Evolutionary conservation across 2,797 vertebrate genomes (phyloP).

Genomic region (Argya squamiceps): DNA sequence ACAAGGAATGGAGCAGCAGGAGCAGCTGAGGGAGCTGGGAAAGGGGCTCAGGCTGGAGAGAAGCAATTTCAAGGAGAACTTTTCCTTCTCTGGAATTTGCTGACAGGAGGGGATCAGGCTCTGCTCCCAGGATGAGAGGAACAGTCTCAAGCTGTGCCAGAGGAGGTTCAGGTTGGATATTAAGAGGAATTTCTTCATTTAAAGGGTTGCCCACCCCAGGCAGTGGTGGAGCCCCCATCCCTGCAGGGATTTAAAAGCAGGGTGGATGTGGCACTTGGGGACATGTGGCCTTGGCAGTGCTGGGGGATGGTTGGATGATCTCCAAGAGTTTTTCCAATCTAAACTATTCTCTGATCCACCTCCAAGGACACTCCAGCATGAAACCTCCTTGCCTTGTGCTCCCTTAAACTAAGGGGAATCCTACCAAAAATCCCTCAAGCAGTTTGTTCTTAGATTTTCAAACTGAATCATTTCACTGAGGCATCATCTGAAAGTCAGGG

Average conservation of each 20-base stretch:
- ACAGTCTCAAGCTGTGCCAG: rapidly evolving
- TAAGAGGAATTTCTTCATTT: neutral
- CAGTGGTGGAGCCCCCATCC: neutral
- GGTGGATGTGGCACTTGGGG: neutral
- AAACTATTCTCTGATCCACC: neutral
- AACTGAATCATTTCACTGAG: neutral
- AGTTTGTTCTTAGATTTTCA: neutral
- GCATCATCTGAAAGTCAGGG: neutral
- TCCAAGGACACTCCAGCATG: neutral
- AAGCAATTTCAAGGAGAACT: neutral
- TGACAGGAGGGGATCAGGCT: rapidly evolving
- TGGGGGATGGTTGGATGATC: neutral
- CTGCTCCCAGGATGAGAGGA: neutral
- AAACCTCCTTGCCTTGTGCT: neutral
- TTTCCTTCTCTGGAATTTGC: neutral
- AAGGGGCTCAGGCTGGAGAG: neutral
- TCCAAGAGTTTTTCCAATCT: neutral
- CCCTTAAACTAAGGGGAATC: neutral
- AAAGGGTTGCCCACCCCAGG: neutral
- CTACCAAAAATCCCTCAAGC: neutral
- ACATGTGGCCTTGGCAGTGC: neutral
- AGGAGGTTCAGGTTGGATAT: neutral
- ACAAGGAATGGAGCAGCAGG: neutral
- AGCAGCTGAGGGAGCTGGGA: neutral
- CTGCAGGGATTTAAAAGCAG: neutral